phyloP scores from a whole-genome alignment of 2,797 vertebrate genomes.

The Rhinatrema bivittatum region DNA sequence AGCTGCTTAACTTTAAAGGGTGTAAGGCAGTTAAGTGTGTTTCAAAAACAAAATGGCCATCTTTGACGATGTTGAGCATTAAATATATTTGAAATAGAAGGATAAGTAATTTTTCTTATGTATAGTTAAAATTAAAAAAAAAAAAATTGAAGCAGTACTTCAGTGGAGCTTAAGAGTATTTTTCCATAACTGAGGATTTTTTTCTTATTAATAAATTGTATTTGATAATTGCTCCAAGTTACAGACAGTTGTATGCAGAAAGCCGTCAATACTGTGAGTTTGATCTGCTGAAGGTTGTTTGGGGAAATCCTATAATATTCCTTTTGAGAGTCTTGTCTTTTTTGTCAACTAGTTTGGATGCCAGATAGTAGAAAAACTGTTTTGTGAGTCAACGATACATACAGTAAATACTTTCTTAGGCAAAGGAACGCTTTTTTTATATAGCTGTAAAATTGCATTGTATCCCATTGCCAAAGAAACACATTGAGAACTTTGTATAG shows the following conservation, averaged over 20 bases:
- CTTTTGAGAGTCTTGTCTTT: constrained; percentile 58
- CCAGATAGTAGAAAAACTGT: constrained; percentile 57
- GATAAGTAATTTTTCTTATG: constrained; percentile 64
- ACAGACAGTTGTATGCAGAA: constrained; percentile 60
- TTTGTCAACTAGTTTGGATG: constrained; percentile 52
- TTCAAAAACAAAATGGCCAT: constrained; percentile 53
- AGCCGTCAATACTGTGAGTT: constrained; percentile 81
- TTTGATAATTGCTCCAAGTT: constrained; percentile 72
- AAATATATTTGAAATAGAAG: constrained; percentile 69
- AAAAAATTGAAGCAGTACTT: constrained; percentile 55
- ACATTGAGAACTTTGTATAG: constrained; percentile 68
- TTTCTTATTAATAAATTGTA: constrained; percentile 77
- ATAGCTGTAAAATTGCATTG: constrained; percentile 64
- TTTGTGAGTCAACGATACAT: constrained; percentile 59
- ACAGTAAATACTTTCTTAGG: constrained; percentile 68
- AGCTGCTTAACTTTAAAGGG: constrained; percentile 62
- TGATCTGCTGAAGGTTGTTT: constrained; percentile 66
- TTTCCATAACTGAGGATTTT: constrained; percentile 72
- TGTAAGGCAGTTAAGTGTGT: constrained; percentile 51
- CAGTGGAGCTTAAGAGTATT: constrained; percentile 74
- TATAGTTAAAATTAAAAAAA: constrained; percentile 55
- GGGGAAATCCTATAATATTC: constrained; percentile 60
- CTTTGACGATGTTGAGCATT: constrained; percentile 61
- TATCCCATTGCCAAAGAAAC: constrained; percentile 74
- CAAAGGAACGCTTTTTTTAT: constrained; percentile 69